phyloP scores from a whole-genome alignment of 2,888 invertebrate species.

The Kuschelorhynchus macadamiae region DNA sequence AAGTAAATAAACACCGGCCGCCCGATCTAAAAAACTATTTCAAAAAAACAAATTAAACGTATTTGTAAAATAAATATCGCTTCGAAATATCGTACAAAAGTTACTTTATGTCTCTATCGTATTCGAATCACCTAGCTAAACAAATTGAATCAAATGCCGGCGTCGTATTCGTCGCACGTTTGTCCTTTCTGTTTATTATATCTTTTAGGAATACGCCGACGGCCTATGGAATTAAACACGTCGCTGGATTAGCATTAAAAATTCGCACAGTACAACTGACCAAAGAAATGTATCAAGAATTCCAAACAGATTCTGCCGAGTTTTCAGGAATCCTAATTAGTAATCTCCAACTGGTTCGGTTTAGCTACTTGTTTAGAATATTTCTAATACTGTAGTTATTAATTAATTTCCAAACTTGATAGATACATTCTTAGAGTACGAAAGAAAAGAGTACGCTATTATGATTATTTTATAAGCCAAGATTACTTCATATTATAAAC shows the following conservation, averaged over 20 bases:
- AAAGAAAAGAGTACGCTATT: too few species aligned
- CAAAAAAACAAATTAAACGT: too few species aligned
- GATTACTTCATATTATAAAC: too few species aligned
- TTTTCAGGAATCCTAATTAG: constrained; percentile 23
- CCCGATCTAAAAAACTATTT: too few species aligned
- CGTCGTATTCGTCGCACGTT: constrained; percentile 30
- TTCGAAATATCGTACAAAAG: too few species aligned
- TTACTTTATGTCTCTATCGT: background rate
- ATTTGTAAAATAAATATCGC: too few species aligned
- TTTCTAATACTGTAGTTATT: too few species aligned
- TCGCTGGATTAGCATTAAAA: constrained; percentile 17
- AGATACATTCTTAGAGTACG: too few species aligned
- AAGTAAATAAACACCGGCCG: too few species aligned
- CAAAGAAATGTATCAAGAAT: constrained; percentile 17
- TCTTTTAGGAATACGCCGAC: constrained; percentile 28
- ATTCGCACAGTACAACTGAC: background rate
- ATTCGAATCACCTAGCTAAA: constrained; percentile 22
- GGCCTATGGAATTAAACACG: constrained; percentile 29
- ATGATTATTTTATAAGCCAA: too few species aligned
- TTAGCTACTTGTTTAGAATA: constrained; percentile 4
- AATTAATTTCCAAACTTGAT: too few species aligned
- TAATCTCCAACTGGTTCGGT: background rate
- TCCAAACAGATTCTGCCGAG: background rate
- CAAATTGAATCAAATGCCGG: constrained; percentile 34
- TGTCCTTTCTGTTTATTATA: constrained; percentile 40